Percentiles rank a stretch among this genome's conserved stretches.
These are phyloP conservation scores for Macrotis lagotis DNA, from an alignment of 2,113 vertebrate genomes.

Conservation along the genomic window DNA sequence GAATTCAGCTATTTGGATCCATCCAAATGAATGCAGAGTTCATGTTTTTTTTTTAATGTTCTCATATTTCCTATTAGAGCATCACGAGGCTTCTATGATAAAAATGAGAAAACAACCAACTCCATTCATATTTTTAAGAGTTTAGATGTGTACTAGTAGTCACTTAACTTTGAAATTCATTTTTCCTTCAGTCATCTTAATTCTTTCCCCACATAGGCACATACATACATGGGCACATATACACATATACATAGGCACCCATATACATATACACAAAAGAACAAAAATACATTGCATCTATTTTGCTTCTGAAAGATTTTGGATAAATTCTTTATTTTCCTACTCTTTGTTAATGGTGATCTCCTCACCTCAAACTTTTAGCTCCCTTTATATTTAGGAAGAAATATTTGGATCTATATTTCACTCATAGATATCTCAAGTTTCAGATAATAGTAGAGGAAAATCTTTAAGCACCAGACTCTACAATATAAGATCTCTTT, in stretches of 20 bases:
- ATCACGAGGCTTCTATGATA: too few relatives aligned
- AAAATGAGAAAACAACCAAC: background rate
- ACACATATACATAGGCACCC: background rate
- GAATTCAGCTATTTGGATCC: background rate
- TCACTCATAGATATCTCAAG: background rate
- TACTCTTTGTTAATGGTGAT: background rate
- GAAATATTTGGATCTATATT: background rate
- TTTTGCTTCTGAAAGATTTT: background rate
- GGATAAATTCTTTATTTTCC: background rate
- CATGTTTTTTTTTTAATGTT: background rate
- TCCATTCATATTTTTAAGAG: background rate
- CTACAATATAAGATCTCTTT: rapidly evolving
- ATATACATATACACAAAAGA: background rate
- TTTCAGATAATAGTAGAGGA: background rate
- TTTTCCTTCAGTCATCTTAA: background rate
- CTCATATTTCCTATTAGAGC: background rate
- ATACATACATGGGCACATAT: background rate
- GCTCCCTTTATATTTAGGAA: background rate
- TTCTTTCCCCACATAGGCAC: background rate
- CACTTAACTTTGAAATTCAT: background rate
- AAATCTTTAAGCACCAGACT: background rate
- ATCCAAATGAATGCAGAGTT: background rate
- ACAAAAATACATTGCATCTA: background rate
- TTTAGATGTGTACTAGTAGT: background rate
- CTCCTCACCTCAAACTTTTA: background rate